Conservation (phyloP, 2,113 vertebrate genomes). For the Prionailurus bengalensis region DNA sequence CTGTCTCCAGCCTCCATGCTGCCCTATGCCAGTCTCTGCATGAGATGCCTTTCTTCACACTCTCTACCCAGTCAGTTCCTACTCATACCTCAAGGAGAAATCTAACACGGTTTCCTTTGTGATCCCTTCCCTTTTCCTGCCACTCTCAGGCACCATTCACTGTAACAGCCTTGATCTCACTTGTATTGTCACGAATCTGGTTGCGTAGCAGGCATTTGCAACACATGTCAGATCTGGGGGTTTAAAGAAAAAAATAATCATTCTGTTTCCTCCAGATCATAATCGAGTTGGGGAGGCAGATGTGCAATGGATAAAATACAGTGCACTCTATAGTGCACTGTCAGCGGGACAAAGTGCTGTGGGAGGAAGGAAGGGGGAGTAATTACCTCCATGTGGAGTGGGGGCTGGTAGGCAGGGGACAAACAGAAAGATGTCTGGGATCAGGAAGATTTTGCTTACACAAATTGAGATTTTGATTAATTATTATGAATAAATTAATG, state of each 20-base stretch:
- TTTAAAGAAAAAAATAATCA: background rate
- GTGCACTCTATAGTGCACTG: background rate
- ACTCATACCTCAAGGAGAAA: background rate
- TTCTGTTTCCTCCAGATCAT: background rate
- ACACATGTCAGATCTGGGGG: background rate
- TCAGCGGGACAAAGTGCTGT: background rate
- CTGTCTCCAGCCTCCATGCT: background rate
- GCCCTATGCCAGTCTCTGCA: no score
- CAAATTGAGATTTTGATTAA: background rate
- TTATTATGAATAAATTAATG: background rate
- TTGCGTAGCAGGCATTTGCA: background rate
- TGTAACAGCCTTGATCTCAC: background rate
- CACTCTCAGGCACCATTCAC: background rate
- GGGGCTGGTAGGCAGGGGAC: no score
- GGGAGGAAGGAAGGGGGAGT: background rate
- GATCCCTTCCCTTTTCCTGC: background rate
- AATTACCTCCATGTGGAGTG: background rate
- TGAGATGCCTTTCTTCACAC: background rate
- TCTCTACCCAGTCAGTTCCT: background rate
- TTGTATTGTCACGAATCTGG: background rate
- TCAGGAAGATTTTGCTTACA: background rate
- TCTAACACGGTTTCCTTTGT: background rate
- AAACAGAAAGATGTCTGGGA: background rate
- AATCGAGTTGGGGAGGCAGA: background rate
- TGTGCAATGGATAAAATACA: background rate